Base-by-base conservation (phyloP, 1,140 invertebrate genomes). In the Zaprionus capensis region DNA sequence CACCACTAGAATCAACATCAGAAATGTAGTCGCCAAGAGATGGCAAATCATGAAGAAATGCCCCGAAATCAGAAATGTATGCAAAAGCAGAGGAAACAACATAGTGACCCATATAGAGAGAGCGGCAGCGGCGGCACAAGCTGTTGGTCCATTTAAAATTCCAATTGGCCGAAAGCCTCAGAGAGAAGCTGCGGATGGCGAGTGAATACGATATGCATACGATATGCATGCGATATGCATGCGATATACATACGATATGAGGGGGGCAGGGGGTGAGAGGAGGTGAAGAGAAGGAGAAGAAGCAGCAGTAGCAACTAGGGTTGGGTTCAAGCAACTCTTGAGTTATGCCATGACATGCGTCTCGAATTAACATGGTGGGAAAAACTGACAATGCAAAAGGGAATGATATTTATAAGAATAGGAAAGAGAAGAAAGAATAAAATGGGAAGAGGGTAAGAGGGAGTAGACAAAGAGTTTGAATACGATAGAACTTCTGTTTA, bases 261-360 rank as follows among this genome's bases (percentile, higher is more conserved):
- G n/a, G 15, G 41, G 38, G 15, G 5, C 1, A 2, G 38, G 14
- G 0, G 14, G 38, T n/a, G n/a, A 44, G 38, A 2, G 41, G n/a
- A 44, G 38, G 4, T 28, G 0, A 15, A 5, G 15, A n/a, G 41
- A 41, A 34, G 34, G 4, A 38, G 36, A 2, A 4, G 6, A 2
- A 2, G 15, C 1, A n/a, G 15, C n/a, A n/a, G 6, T 7, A 44
- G 41, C 41, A 17, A 46, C 41, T 46, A 14, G 20, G 46, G 3
- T 11, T 62, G 34, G 28, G 74, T 72, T 76, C 68, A 76, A 76
- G 49, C 71, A 76, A 36, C 74, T 65, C n/a, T 20, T 66, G 55
- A 76, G 58, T 66, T 76, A 76, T 76, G 73, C 73, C 51, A 36
- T 46, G 67, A 64, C 61, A 64, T 75, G 72, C n/a, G 53, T 9